A percentile compares a stretch with the other conserved stretches of the same genome.
These are phyloP conservation scores for Apostichopus californicus DNA, from an alignment of 35 echinoderm and acorn worm genomes.

Conservation along the genomic window DNA sequence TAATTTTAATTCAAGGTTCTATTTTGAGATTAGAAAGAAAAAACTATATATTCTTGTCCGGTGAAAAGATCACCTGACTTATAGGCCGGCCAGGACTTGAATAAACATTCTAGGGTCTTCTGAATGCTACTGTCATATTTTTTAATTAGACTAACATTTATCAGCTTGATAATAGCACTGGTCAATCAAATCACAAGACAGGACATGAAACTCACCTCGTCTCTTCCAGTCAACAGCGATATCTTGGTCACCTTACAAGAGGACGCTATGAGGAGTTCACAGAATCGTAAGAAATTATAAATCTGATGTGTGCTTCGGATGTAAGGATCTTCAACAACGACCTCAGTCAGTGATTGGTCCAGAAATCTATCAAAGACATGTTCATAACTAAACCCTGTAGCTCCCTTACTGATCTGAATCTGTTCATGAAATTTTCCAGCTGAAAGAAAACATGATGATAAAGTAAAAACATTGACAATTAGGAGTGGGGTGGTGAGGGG, in stretches of 20 bases:
- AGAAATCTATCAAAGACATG: conserved; percentile 80
- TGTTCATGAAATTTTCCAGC: conserved; percentile 97
- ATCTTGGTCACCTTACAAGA: conserved; percentile 67
- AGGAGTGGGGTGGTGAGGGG: too few species aligned
- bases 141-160: too few species aligned
- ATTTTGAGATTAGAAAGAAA: too few species aligned
- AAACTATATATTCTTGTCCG: too few species aligned
- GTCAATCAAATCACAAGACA: too few species aligned
- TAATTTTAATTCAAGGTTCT: too few species aligned
- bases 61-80: too few species aligned
- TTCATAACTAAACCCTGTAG: conserved; percentile 86
- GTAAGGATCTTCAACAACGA: conserved; percentile 88
- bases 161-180: too few species aligned
- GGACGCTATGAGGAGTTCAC: conserved; percentile 76
- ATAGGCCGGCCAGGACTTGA: too few species aligned
- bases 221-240: conserved; percentile 71
- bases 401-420: conserved; percentile 79
- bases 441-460: conserved; percentile 30
- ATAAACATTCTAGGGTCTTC: too few species aligned
- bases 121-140: too few species aligned
- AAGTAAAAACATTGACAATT: background rate
- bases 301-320: conserved; percentile 82
- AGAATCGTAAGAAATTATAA: conserved; percentile 92
- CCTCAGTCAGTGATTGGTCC: conserved; percentile 74
- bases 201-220: conserved; percentile 68